A percentile compares a stretch with the other conserved stretches of the same genome.
Evolutionary conservation across 2,888 invertebrate species (phyloP).

Genomic region (Mythimna vitellina): DNA sequence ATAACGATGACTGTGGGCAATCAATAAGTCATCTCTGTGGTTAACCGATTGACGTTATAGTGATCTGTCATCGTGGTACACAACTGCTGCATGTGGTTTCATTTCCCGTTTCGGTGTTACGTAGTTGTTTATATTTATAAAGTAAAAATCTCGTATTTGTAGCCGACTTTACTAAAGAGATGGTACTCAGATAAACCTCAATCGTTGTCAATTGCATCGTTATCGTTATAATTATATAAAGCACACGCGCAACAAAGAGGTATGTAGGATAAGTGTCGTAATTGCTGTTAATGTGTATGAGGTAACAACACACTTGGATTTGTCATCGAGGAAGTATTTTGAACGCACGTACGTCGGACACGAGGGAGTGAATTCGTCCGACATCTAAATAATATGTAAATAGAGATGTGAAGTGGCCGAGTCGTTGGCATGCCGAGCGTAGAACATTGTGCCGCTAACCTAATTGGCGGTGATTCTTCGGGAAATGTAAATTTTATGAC

Average conservation of each 20-base stretch:
- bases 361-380: conserved; percentile 34
- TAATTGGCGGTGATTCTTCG: conserved; percentile 84
- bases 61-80: conserved; percentile 11
- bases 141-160: not conserved
- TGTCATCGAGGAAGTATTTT: conserved; percentile 50
- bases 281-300: conserved; percentile 42
- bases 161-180: not conserved
- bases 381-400: conserved; percentile 66
- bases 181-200: not conserved
- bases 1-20: not conserved
- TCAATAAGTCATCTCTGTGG: not conserved
- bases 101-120: not conserved
- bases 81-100: not conserved
- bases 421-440: conserved; percentile 61
- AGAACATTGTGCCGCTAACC: conserved; percentile 83
- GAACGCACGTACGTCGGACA: conserved; percentile 28
- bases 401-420: conserved; percentile 63
- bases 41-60: not conserved
- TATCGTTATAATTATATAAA: conserved; percentile 36
- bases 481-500: conserved; percentile 86
- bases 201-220: conserved; percentile 16
- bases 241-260: conserved; percentile 20
- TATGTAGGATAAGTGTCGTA: conserved; percentile 32
- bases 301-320: conserved; percentile 35
- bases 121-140: not conserved